A percentile compares a stretch with the other conserved stretches of the same genome.
phyloP scores from a whole-genome alignment of 2,113 vertebrate genomes.

The Oostethus manadensis region DNA sequence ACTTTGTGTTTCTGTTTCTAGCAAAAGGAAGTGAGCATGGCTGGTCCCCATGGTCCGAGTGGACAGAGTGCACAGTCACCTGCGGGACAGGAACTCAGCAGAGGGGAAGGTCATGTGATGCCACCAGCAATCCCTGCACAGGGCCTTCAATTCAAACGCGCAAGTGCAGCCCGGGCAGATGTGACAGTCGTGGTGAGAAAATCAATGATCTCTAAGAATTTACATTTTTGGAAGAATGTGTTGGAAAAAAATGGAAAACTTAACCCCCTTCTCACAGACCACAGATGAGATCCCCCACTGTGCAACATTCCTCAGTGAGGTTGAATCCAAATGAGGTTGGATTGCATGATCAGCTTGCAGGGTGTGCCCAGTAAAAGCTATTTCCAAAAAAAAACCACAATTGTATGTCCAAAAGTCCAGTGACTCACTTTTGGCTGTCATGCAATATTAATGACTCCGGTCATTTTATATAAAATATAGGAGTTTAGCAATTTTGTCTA shows the following conservation, averaged over 20 bases:
- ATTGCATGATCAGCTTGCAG: conserved; percentile 27
- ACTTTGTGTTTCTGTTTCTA: conserved; percentile 41
- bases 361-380: conserved; percentile 40
- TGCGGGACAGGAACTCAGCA: conserved; percentile 96
- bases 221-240: not conserved
- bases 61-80: conserved; percentile 93
- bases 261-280: conserved; percentile 8
- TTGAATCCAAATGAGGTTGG: conserved; percentile 26
- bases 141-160: conserved; percentile 95
- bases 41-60: conserved; percentile 98
- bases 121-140: conserved; percentile 87
- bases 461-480: conserved; percentile 10
- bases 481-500: conserved; percentile 3
- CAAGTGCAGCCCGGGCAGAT: conserved; percentile 86
- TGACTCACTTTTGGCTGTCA: conserved; percentile 33
- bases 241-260: conserved; percentile 25
- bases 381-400: conserved; percentile 40
- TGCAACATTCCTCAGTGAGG: conserved; percentile 4
- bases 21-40: conserved; percentile 81
- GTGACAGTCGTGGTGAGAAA: conserved; percentile 87
- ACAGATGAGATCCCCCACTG: conserved; percentile 23
- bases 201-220: not conserved
- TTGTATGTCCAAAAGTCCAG: conserved; percentile 24
- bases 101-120: conserved; percentile 91
- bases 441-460: conserved; percentile 22